A percentile compares a stretch with the other conserved stretches of the same genome.
Conservation (phyloP, 1,140 invertebrate species). For the Macrobrachium nipponense region DNA sequence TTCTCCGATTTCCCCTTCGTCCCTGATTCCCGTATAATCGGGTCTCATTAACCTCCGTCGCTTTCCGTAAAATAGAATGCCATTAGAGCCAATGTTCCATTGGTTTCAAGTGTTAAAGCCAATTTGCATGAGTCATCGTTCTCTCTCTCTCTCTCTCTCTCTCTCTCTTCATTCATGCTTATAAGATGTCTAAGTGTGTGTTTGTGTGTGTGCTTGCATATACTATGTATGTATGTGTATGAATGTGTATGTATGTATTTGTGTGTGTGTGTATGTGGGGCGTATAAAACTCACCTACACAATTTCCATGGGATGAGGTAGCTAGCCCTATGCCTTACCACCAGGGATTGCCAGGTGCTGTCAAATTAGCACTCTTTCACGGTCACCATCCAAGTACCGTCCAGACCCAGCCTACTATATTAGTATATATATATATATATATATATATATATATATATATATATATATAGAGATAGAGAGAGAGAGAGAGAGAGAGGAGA, state of each 20-base stretch:
- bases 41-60: no score
- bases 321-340: no score
- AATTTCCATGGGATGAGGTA: no score
- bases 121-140: neutral
- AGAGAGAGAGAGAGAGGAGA: no score
- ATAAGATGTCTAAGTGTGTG: neutral
- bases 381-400: no score
- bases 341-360: no score
- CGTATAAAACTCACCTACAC: no score
- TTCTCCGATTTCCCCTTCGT: neutral
- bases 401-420: neutral
- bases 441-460: slow-evolving; percentile 32
- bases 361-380: no score
- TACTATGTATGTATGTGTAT: neutral
- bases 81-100: neutral
- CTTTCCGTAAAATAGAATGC: no score
- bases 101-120: neutral
- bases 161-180: neutral
- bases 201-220: slow-evolving; percentile 5
- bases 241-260: no score
- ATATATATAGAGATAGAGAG: slow-evolving; percentile 24
- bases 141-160: slow-evolving; percentile 33
- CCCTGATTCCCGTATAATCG: neutral
- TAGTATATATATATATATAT: slow-evolving; percentile 20
- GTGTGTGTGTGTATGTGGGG: no score